Evolutionary conservation across 2,888 invertebrate genomes (phyloP).

Genomic region (Macrosoma leucophasiata): DNA sequence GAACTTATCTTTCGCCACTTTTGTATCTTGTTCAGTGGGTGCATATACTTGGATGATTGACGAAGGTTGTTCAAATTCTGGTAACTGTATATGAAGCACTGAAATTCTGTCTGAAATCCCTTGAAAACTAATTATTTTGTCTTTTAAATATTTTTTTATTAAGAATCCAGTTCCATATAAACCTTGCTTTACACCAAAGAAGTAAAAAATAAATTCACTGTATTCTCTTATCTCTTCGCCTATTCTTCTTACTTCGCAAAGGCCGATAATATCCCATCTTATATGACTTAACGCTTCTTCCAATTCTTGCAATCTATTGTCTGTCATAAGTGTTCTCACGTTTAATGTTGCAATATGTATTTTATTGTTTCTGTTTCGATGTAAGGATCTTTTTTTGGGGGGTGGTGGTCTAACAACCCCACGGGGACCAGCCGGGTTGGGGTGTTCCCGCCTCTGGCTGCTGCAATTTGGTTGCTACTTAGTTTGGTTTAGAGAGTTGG

Average conservation of each 20-base stretch:
- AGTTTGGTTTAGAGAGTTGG: slow-evolving; percentile 2
- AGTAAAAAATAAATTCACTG: slow-evolving; percentile 13
- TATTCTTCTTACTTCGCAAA: slow-evolving; percentile 23
- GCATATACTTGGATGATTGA: slow-evolving; percentile 10
- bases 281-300: slow-evolving; percentile 17
- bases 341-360: slow-evolving; percentile 15
- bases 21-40: slow-evolving; percentile 8
- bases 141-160: slow-evolving; percentile 17
- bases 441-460: slow-evolving; percentile 12
- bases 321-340: slow-evolving; percentile 15
- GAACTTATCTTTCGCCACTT: slow-evolving; percentile 3
- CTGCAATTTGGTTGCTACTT: slow-evolving; percentile 2
- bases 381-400: slow-evolving; percentile 9
- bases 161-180: slow-evolving; percentile 14
- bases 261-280: slow-evolving; percentile 24
- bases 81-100: slow-evolving; percentile 9
- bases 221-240: slow-evolving; percentile 18
- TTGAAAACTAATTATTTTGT: slow-evolving; percentile 14
- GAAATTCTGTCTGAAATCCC: slow-evolving; percentile 16
- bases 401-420: slow-evolving; percentile 12
- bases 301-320: slow-evolving; percentile 12
- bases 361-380: slow-evolving; percentile 5
- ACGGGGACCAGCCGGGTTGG: slow-evolving; percentile 21
- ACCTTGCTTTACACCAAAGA: slow-evolving; percentile 7
- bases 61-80: neutral